Base-by-base conservation (phyloP, 2,797 vertebrate genomes). In the Discoglossus pictus region DNA sequence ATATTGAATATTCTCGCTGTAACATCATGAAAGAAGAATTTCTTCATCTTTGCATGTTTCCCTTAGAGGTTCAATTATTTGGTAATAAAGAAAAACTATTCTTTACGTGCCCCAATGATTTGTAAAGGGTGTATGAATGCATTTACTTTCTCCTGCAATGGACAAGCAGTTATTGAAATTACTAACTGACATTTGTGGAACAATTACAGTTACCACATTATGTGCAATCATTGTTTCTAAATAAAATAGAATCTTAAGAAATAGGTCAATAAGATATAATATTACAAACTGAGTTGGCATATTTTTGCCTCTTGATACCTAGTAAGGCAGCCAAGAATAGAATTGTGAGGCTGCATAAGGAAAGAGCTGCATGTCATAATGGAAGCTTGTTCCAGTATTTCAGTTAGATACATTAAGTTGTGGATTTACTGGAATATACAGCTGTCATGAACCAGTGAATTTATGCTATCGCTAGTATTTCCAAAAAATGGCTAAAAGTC, bases 1-100 rank as follows among this genome's bases (percentile, higher is more conserved):
- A 66, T 63, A n/a, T 15, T 27, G 62, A 62, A 73, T 73, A 73
- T 67, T 73, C 58, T 69, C 3, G 38, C 27, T 71, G 39, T 6
- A 77, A 56, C 66, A 46, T n/a, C 3, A 55, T 10, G 3, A 5
- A 73, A 46, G 13, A 51, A 56, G 25, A 55, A n/a, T n/a, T n/a
- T 54, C 27, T 61, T 7, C 61, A 62, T 66, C 63, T 66, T 58
- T 58, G 43, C 58, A 40, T 66, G 52, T 66, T 56, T 66, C 35
- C 63, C 63, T 58, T 66, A 39, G 52, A 58, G 63, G 35, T 66
- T 66, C 31, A 65, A 31, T 65, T 65, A 55, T 65, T 65, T 65
- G 55, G 40, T 25, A 65, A 65, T 65, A 65, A 65, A 65, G 40
- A 12, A 4, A 23, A 44, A 65, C 44, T 24, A 34, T n/a, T 61